These are phyloP conservation scores for Cosmorhoe ocellata DNA, from an alignment of 2,888 invertebrate genomes.

Conservation along the genomic window DNA sequence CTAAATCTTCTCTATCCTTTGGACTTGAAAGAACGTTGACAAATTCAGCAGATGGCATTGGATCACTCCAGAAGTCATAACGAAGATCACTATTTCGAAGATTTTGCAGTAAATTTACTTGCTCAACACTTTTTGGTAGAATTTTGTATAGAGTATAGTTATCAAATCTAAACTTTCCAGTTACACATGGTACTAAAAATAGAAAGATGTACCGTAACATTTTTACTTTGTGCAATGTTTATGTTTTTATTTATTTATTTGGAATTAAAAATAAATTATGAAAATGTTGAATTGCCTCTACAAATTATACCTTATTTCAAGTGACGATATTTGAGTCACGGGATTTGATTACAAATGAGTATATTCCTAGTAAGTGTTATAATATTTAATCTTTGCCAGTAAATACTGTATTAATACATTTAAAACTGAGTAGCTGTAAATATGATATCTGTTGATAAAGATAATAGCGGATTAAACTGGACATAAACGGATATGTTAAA, in stretches of 20 bases:
- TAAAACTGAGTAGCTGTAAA: too few relatives aligned
- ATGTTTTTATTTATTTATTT: background rate
- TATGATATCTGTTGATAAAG: too few relatives aligned
- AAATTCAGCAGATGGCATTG: conserved; percentile 42
- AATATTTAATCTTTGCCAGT: too few relatives aligned
- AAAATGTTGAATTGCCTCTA: background rate
- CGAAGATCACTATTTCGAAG: conserved; percentile 60
- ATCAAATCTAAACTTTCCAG: conserved; percentile 50
- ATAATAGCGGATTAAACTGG: too few relatives aligned
- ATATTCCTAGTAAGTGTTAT: background rate
- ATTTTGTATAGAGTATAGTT: conserved; percentile 75
- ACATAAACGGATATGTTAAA: too few relatives aligned
- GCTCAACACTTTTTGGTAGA: conserved; percentile 60
- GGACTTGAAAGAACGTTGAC: conserved; percentile 65
- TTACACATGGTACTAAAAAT: conserved; percentile 20
- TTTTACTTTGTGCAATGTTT: background rate
- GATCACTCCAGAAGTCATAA: conserved; percentile 66
- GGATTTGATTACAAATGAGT: background rate
- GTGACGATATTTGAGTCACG: background rate
- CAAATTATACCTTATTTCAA: too few relatives aligned
- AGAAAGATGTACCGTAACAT: conserved; percentile 13
- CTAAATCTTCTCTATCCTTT: conserved; percentile 47
- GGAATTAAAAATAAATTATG: too few relatives aligned
- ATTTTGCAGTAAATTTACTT: conserved; percentile 68
- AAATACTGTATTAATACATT: too few relatives aligned